Conservation (phyloP, 37 sponge, comb jelly and placozoan genomes). For the Agelas oroides region DNA sequence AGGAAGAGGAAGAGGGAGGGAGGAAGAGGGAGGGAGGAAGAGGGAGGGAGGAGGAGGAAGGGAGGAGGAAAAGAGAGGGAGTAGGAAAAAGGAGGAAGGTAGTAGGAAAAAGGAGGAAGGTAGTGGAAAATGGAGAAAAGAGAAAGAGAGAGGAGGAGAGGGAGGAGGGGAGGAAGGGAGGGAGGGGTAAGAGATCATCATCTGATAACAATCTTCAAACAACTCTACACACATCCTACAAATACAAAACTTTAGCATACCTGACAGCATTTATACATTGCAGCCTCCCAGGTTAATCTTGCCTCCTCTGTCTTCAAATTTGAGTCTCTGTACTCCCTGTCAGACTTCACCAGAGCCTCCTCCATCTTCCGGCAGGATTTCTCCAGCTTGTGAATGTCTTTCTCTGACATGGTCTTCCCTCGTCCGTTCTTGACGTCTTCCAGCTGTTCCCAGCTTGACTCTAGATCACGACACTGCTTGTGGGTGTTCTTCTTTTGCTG, state of each 20-base stretch:
- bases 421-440: conserved; percentile 38
- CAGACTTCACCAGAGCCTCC: conserved; percentile 67
- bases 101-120: no score
- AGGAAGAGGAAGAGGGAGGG: no score
- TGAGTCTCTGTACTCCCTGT: conserved; percentile 74
- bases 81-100: background rate
- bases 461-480: conserved; percentile 59
- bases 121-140: no score
- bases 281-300: conserved; percentile 77
- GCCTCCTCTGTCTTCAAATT: conserved; percentile 80
- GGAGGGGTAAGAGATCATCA: no score
- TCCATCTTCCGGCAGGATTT: conserved; percentile 67
- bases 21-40: no score
- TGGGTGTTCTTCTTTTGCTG: conserved; percentile 46
- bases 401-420: conserved; percentile 45
- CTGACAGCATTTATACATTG: conserved; percentile 81
- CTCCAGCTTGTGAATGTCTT: conserved; percentile 72
- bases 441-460: conserved; percentile 51
- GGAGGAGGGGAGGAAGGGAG: no score
- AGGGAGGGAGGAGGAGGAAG: no score
- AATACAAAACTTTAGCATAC: no score
- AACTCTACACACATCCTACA: no score
- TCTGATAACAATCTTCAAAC: no score
- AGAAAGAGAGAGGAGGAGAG: no score
- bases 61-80: no score